These are phyloP conservation scores for Philereme transversata DNA, from an alignment of 2,888 invertebrate genomes.

Conservation along the genomic window DNA sequence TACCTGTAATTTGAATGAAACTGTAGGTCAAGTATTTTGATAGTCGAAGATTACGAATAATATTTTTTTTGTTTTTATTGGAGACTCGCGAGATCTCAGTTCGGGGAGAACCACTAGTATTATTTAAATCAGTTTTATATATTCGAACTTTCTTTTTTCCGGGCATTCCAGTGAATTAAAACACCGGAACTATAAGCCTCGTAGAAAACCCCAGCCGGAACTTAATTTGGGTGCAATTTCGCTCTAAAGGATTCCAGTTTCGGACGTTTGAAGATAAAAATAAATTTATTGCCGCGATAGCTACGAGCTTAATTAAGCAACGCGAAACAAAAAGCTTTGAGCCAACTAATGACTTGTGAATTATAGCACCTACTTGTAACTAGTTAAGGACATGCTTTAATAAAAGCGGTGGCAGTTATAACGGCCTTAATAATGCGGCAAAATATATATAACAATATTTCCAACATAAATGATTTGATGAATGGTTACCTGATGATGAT, in stretches of 20 bases:
- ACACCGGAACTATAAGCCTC: not conserved
- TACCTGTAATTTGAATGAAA: no score
- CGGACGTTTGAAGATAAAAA: slow-evolving; percentile 28
- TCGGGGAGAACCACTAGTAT: no score
- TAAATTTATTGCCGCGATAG: slow-evolving; percentile 29
- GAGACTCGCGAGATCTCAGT: no score
- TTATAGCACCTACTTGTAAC: slow-evolving; percentile 13
- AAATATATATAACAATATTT: no score
- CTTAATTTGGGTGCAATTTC: slow-evolving; percentile 28
- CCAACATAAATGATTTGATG: no score
- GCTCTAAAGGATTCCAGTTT: slow-evolving; percentile 26
- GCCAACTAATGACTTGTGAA: slow-evolving; percentile 26
- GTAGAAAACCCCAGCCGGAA: slow-evolving; percentile 13
- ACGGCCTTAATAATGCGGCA: no score
- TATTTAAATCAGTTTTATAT: no score
- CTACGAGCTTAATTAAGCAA: slow-evolving; percentile 25
- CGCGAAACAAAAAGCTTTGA: slow-evolving; percentile 23
- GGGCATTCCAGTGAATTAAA: not conserved
- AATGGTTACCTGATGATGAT: no score
- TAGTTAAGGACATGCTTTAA: slow-evolving; percentile 2
- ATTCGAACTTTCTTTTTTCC: not conserved
- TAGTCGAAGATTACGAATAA: no score
- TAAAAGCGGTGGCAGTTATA: not conserved
- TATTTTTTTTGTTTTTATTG: no score
- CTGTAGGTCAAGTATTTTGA: no score